Base-by-base conservation (phyloP, 1,140 invertebrate species). In the Drosophila arawakana region DNA sequence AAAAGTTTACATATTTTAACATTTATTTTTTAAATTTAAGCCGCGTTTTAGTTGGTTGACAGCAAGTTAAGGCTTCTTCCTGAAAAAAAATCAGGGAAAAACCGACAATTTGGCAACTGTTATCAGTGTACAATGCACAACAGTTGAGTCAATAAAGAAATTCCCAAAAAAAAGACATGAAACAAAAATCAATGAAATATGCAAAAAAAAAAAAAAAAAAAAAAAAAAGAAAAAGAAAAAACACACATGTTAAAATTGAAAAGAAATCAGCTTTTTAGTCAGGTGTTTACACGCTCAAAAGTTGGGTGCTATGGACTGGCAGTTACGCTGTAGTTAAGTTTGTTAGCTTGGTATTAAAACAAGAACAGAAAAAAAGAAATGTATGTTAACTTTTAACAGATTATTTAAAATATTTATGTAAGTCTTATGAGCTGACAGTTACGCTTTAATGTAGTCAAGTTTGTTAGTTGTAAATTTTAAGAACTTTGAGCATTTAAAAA, bases 61-160 rank as follows among this genome's bases (percentile, higher is more conserved):
- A 21, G 18, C 18, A 21, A 21, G 18, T 21, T 21, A 21, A 2
- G 2, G 2, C 15, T 47, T 8, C 15, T 15, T 3, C 44, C 44
- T 7, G 25, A 18, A 52, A 59, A 68, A 59, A 50, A 68, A 10
- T 9, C 46, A 47, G 18, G 18, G 6, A 30, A 54, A 54, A 54
- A 3, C 50, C 50, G 3, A 25, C 21, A 54, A 54, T 15, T 15
- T 35, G 18, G n/a, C 50, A 8, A 35, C 47, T 65, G 39, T 52
- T 65, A 52, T 52, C 59, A 54, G 58, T 46, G 2, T 35, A 60
- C 41, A 60, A 30, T 47, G 21, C 43, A 60, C 43, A 60, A 47
- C 58, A 60, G 21, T 34, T 60, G 43, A 11, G 34, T 60, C 13
- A 60, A 46, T 43, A 54, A 30, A 52, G 25, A 52, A 44, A 59